phyloP scores from a whole-genome alignment of 2,797 vertebrate genomes.

The Parauchenoglanis punctatus region DNA sequence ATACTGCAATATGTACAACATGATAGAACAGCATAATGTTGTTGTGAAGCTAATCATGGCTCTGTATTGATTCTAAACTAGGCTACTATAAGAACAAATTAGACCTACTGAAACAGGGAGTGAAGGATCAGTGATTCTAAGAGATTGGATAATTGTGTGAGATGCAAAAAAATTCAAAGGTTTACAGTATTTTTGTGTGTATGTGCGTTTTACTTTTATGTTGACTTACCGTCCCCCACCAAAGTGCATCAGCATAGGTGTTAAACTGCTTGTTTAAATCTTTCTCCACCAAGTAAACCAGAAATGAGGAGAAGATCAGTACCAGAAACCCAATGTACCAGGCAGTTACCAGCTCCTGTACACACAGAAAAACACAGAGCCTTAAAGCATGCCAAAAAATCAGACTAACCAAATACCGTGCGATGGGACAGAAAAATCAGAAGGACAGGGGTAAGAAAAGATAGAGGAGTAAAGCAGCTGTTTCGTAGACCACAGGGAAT shows the following conservation, averaged over 20 bases:
- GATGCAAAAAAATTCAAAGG: background rate
- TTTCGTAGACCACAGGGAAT: constrained; percentile 55
- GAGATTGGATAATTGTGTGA: background rate
- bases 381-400: constrained; percentile 28
- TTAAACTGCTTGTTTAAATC: constrained; percentile 94
- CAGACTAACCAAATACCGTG: constrained; percentile 19
- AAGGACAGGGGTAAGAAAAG: constrained; percentile 36
- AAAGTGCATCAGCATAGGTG: constrained; percentile 95
- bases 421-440: constrained; percentile 35
- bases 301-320: constrained; percentile 98
- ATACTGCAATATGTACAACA: background rate
- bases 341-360: constrained; percentile 95
- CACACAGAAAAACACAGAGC: constrained; percentile 51
- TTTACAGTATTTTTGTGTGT: background rate
- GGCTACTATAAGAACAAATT: background rate
- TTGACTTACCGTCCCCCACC: constrained; percentile 97
- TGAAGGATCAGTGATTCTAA: background rate
- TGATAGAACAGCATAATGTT: background rate
- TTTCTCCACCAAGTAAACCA: constrained; percentile 98
- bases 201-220: background rate
- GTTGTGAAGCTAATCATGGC: background rate
- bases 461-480: constrained; percentile 54
- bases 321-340: constrained; percentile 99
- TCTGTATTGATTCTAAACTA: background rate
- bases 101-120: background rate